Evolutionary conservation across 2,797 vertebrate species (phyloP).

Genomic region (Odontamblyopus lacepedii): DNA sequence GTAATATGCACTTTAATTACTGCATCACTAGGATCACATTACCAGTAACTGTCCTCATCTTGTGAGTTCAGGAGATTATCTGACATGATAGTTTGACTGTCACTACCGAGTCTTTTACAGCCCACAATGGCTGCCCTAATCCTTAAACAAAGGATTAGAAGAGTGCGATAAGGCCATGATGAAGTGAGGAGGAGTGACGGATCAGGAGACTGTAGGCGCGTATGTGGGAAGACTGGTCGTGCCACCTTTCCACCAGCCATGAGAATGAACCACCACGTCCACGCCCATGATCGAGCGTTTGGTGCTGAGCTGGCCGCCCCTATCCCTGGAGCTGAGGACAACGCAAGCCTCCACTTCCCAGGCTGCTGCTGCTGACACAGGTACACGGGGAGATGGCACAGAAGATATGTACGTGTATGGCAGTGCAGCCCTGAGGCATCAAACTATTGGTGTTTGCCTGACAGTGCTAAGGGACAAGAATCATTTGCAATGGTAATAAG

Average conservation of each 20-base stretch:
- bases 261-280: conserved; percentile 45
- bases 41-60: background rate
- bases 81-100: conserved; percentile 27
- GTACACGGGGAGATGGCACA: conserved; percentile 67
- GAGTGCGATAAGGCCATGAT: conserved; percentile 62
- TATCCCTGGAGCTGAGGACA: conserved; percentile 68
- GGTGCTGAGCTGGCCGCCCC: conserved; percentile 61
- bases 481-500: background rate
- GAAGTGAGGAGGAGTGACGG: conserved; percentile 39
- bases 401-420: conserved; percentile 62
- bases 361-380: conserved; percentile 72
- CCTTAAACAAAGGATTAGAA: conserved; percentile 42
- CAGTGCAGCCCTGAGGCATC: conserved; percentile 45
- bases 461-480: background rate
- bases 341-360: conserved; percentile 71
- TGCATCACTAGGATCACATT: conserved; percentile 5
- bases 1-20: background rate
- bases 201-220: conserved; percentile 32
- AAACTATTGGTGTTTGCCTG: conserved; percentile 15
- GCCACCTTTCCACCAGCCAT: conserved; percentile 68
- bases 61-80: conserved; percentile 19
- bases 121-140: conserved; percentile 40
- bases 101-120: conserved; percentile 19
- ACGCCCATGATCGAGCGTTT: conserved; percentile 43
- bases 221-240: conserved; percentile 68